A percentile compares a stretch with the other conserved stretches of the same genome.
Evolutionary conservation across 2,888 invertebrate genomes (phyloP).

Genomic region (Syritta pipiens): DNA sequence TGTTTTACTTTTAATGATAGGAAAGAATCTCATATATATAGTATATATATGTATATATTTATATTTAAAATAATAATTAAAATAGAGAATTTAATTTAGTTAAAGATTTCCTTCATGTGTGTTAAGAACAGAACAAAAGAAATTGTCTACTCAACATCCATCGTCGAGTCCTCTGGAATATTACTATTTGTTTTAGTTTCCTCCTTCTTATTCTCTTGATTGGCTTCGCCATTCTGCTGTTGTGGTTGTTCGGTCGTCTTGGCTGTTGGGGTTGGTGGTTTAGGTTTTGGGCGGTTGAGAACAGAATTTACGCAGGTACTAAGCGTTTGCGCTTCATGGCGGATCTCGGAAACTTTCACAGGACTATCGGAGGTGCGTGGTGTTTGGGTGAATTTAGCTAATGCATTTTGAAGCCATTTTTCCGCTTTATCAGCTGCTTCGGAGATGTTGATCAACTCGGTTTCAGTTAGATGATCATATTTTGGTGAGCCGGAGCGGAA

Average conservation of each 20-base stretch:
- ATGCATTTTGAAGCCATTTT: slow-evolving; percentile 90
- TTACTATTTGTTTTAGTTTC: slow-evolving; percentile 70
- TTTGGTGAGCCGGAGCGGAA: slow-evolving; percentile 86
- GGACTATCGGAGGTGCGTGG: slow-evolving; percentile 87
- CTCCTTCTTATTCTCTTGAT: slow-evolving; percentile 63
- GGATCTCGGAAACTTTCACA: slow-evolving; percentile 88
- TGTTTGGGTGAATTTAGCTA: slow-evolving; percentile 83
- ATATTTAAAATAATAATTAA: slow-evolving; percentile 50
- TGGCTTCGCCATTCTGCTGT: slow-evolving; percentile 73
- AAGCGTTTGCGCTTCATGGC: slow-evolving; percentile 85
- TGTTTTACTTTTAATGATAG: slow-evolving; percentile 32
- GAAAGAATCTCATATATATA: slow-evolving; percentile 43
- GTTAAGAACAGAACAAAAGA: slow-evolving; percentile 11
- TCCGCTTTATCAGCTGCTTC: slow-evolving; percentile 86
- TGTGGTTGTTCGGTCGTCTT: slow-evolving; percentile 71
- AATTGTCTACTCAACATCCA: slow-evolving; percentile 76
- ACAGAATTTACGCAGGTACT: slow-evolving; percentile 84
- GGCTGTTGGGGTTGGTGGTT: slow-evolving; percentile 83
- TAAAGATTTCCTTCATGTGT: slow-evolving; percentile 38
- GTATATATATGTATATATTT: slow-evolving; percentile 32
- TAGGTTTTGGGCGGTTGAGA: slow-evolving; percentile 94
- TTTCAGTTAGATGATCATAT: slow-evolving; percentile 89
- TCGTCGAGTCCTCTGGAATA: slow-evolving; percentile 74
- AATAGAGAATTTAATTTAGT: slow-evolving; percentile 64
- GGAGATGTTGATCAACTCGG: slow-evolving; percentile 88